Evolutionary conservation across 2,113 vertebrate genomes (phyloP).

Genomic region (Ageneiosus marmoratus): DNA sequence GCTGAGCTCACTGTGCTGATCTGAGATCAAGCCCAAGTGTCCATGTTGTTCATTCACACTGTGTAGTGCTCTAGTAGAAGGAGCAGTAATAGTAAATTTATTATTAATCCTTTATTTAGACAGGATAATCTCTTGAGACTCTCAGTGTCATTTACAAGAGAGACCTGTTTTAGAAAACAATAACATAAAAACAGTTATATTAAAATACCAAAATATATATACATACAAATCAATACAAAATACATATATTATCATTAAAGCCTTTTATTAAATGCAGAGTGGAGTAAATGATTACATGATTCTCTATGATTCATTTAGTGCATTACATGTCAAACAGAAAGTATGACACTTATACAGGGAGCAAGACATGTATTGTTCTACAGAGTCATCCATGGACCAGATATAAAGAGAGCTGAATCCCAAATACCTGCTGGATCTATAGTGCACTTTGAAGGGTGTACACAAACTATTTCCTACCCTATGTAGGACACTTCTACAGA

Average conservation of each 20-base stretch:
- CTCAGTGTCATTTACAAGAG: too few relatives aligned
- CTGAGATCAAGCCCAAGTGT: constrained; percentile 25
- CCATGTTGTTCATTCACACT: not conserved
- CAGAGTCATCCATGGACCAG: not conserved
- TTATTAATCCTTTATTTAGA: too few relatives aligned
- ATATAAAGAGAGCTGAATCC: not conserved
- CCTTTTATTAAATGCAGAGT: not conserved
- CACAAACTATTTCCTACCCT: not conserved
- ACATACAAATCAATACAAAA: too few relatives aligned
- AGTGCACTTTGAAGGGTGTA: not conserved
- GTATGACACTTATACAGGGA: not conserved
- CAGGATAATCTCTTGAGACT: too few relatives aligned
- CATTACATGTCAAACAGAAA: not conserved
- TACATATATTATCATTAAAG: too few relatives aligned
- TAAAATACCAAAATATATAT: too few relatives aligned
- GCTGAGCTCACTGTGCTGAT: constrained; percentile 32
- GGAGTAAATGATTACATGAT: too few relatives aligned
- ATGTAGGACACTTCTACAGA: not conserved
- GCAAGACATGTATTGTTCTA: not conserved
- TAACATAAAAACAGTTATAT: too few relatives aligned
- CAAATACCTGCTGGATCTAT: not conserved
- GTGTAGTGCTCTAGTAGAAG: not conserved
- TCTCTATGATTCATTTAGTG: not conserved
- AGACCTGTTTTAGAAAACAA: too few relatives aligned
- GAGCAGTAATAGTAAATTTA: not conserved